These are phyloP conservation scores for Phylloscopus trochilus DNA, from an alignment of 2,113 vertebrate genomes.

Conservation along the genomic window DNA sequence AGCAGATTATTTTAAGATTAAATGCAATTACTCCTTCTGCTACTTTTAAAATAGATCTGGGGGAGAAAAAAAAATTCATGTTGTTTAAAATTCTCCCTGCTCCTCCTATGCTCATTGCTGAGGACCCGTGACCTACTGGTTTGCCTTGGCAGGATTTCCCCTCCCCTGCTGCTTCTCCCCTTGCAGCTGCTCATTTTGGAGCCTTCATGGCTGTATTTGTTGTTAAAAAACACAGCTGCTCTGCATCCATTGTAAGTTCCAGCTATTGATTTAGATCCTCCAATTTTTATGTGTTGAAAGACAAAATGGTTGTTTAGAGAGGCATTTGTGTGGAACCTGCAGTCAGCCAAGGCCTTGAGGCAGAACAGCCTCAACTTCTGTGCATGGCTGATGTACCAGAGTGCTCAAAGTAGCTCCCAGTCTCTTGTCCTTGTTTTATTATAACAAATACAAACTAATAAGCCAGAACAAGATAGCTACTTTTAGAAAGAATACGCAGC, in stretches of 20 bases:
- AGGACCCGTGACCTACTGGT: not conserved
- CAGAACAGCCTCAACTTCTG: not conserved
- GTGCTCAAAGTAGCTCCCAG: not conserved
- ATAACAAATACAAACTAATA: not conserved
- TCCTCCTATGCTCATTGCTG: not conserved
- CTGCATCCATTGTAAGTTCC: not conserved
- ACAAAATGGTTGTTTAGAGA: slow-evolving; percentile 29
- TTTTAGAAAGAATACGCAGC: not conserved
- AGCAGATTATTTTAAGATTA: slow-evolving; percentile 36
- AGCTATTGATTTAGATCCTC: slow-evolving; percentile 34
- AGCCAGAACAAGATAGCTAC: not conserved
- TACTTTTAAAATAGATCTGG: not conserved
- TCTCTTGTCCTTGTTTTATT: not conserved
- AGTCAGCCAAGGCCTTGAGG: not conserved
- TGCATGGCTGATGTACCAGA: not conserved
- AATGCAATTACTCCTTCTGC: not conserved
- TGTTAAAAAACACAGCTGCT: slow-evolving; percentile 30
- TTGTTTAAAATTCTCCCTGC: not conserved
- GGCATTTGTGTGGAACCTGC: not conserved
- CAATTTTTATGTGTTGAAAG: slow-evolving; percentile 17
- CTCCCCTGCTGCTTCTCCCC: not conserved
- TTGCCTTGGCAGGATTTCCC: not conserved
- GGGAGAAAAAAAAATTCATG: not conserved
- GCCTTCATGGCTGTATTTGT: fast-evolving
- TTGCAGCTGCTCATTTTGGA: slow-evolving; percentile 44